These are phyloP conservation scores for Synanthedon vespiformis DNA, from an alignment of 2,888 invertebrate species.

Conservation along the genomic window DNA sequence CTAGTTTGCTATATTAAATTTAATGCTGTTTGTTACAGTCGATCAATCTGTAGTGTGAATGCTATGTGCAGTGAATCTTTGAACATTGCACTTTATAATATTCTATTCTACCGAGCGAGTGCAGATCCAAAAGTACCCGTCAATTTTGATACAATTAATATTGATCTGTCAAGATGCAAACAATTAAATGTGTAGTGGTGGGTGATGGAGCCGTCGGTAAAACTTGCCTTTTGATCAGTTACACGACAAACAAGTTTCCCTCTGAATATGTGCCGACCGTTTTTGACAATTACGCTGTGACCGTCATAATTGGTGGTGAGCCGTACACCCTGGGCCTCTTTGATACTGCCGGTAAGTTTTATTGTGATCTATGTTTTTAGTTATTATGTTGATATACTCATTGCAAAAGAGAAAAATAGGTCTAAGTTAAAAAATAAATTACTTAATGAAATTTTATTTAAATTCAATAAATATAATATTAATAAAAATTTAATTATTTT, in stretches of 20 bases:
- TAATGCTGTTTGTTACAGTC: constrained; percentile 17
- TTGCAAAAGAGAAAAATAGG: too few species aligned
- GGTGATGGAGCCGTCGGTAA: constrained; percentile 98
- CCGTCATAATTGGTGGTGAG: constrained; percentile 99
- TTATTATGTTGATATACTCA: too few species aligned
- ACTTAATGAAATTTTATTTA: too few species aligned
- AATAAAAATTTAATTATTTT: too few species aligned
- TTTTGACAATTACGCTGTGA: constrained; percentile 98
- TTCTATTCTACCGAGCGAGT: not conserved
- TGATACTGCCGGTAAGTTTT: constrained; percentile 90
- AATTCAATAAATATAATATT: too few species aligned
- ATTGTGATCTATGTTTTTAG: too few species aligned
- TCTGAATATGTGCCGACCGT: constrained; percentile 96
- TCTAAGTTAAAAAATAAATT: too few species aligned
- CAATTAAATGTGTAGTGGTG: constrained; percentile 97
- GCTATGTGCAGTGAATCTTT: constrained; percentile 25
- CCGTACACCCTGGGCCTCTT: constrained; percentile 98
- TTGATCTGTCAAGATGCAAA: constrained; percentile 78
- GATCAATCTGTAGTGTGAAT: constrained; percentile 11
- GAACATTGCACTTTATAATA: constrained; percentile 4
- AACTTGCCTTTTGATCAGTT: constrained; percentile 93
- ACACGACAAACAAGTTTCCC: constrained; percentile 96
- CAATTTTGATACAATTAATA: not conserved
- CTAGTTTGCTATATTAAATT: too few species aligned
- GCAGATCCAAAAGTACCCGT: not conserved